These are phyloP conservation scores for Polyodon spathula DNA, from an alignment of 2,113 vertebrate species.

Conservation along the genomic window DNA sequence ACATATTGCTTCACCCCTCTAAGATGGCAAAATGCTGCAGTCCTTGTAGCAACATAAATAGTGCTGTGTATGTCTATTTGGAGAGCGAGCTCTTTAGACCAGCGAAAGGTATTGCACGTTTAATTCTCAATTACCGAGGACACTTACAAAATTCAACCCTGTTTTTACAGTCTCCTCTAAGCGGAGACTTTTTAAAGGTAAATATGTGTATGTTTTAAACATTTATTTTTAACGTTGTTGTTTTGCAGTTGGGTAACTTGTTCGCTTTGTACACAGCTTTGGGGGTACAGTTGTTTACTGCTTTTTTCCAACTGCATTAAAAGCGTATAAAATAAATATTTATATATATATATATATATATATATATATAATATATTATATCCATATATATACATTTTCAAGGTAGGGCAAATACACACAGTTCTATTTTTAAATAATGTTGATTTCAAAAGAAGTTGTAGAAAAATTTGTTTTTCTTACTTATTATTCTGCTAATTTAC, in stretches of 20 bases:
- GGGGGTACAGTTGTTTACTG: too few relatives aligned
- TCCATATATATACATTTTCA: too few relatives aligned
- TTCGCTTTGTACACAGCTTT: too few relatives aligned
- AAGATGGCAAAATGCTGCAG: constrained; percentile 1
- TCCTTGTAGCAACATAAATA: constrained; percentile 14
- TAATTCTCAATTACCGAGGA: constrained; percentile 1
- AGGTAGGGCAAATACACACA: too few relatives aligned
- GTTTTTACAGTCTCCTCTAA: constrained; percentile 19
- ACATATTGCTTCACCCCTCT: not conserved
- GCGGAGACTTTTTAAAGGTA: constrained; percentile 41
- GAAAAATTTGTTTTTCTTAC: too few relatives aligned
- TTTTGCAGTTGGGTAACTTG: not conserved
- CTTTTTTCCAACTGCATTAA: too few relatives aligned
- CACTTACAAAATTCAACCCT: not conserved
- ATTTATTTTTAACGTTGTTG: not conserved
- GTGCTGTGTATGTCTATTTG: constrained; percentile 12
- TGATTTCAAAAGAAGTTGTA: too few relatives aligned
- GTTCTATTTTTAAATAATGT: too few relatives aligned
- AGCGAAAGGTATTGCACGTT: not conserved
- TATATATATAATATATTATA: too few relatives aligned
- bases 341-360: too few relatives aligned
- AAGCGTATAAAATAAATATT: too few relatives aligned
- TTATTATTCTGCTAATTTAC: too few relatives aligned
- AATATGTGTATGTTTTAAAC: constrained; percentile 1
- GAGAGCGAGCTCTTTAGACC: constrained; percentile 31